Percentiles rank a stretch among this genome's conserved stretches.
These are phyloP conservation scores for Amphimallon solstitiale DNA, from an alignment of 2,888 invertebrate genomes.

Conservation along the genomic window DNA sequence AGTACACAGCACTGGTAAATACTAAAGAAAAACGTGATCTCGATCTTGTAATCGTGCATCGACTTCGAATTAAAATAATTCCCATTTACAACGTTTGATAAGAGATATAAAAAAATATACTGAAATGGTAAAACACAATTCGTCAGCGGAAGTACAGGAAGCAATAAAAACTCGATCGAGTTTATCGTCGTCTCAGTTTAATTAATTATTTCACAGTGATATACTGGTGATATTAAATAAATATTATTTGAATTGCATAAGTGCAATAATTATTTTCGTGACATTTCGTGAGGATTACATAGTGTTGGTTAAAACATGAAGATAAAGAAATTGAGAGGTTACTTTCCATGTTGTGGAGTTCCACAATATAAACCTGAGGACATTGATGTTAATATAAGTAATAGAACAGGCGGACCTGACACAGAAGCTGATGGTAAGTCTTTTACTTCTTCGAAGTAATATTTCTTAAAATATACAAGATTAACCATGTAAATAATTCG, in stretches of 20 bases:
- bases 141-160: constrained; percentile 12
- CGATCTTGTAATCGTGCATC: background rate
- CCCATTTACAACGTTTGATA: constrained; percentile 8
- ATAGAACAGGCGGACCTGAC: background rate
- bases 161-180: constrained; percentile 2
- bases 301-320: background rate
- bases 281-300: background rate
- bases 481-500: no score
- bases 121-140: constrained; percentile 6
- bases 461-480: no score
- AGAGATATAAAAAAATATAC: background rate
- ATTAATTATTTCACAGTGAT: background rate
- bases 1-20: background rate
- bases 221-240: background rate
- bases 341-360: background rate
- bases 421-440: background rate
- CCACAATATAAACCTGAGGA: background rate
- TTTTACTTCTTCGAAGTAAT: no score
- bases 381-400: background rate
- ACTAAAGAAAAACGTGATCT: background rate
- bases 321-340: background rate
- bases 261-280: background rate
- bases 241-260: background rate
- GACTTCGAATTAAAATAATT: background rate
- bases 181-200: background rate